These are phyloP conservation scores for Agrotis ipsilon DNA, from an alignment of 2,888 invertebrate genomes.

Conservation along the genomic window DNA sequence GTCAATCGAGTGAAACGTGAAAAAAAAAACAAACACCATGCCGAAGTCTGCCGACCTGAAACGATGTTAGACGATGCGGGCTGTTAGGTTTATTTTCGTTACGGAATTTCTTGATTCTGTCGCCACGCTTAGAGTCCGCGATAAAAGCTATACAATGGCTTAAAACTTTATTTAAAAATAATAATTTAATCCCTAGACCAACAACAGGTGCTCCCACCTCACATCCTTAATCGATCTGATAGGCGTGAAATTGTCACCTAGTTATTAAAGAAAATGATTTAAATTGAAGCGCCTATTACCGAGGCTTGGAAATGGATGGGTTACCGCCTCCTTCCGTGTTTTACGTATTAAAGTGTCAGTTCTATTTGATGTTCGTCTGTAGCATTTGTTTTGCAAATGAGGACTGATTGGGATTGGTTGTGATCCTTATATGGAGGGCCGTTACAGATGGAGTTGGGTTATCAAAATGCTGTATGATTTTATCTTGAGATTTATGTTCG, in stretches of 20 bases:
- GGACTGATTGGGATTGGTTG: slow-evolving; percentile 40
- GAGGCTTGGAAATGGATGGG: slow-evolving; percentile 46
- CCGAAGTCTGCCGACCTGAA: no score
- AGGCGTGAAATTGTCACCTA: slow-evolving; percentile 67
- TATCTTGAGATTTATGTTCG: slow-evolving; percentile 39
- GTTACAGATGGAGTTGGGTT: slow-evolving; percentile 3
- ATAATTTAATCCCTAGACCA: not conserved
- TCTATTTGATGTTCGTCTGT: slow-evolving; percentile 55
- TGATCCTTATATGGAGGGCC: slow-evolving; percentile 37
- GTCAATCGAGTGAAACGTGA: no score
- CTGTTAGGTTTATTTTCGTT: no score
- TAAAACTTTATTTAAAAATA: no score
- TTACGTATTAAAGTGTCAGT: slow-evolving; percentile 54
- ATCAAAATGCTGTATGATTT: slow-evolving; percentile 18
- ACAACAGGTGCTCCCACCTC: slow-evolving; percentile 22
- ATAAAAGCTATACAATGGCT: no score
- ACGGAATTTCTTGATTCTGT: no score
- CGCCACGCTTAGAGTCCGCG: no score
- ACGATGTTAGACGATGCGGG: no score
- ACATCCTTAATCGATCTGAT: slow-evolving; percentile 35
- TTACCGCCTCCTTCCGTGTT: slow-evolving; percentile 27
- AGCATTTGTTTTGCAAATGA: slow-evolving; percentile 62
- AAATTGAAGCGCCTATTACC: slow-evolving; percentile 42
- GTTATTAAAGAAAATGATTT: slow-evolving; percentile 60
- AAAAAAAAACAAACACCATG: no score